Evolutionary conservation across 2,888 invertebrate genomes (phyloP).

Genomic region (Pachliopta kotzebuea): DNA sequence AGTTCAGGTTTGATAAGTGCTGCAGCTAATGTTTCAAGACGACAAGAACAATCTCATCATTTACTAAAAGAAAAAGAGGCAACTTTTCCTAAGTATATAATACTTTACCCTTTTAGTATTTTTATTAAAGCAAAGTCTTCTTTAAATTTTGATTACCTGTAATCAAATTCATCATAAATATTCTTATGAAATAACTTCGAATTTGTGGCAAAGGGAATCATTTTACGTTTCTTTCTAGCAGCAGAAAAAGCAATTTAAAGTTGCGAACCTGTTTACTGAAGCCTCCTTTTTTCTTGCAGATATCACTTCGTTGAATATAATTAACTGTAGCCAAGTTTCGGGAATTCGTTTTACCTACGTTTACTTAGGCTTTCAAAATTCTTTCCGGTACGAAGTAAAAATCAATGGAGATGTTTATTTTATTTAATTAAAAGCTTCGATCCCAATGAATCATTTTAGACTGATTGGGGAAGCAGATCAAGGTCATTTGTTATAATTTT

Average conservation of each 20-base stretch:
- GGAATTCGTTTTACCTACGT: slow-evolving; percentile 38
- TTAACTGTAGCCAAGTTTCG: slow-evolving; percentile 47
- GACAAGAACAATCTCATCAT: too few relatives aligned
- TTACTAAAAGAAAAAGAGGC: too few relatives aligned
- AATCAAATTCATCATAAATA: neutral
- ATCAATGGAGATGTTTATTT: neutral
- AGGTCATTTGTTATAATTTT: too few relatives aligned
- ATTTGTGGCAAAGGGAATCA: neutral
- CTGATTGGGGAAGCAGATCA: neutral
- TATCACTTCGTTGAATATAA: slow-evolving; percentile 56
- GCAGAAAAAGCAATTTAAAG: slow-evolving; percentile 58
- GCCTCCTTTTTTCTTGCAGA: slow-evolving; percentile 48
- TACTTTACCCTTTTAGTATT: too few relatives aligned
- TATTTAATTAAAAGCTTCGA: neutral
- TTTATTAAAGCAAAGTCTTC: neutral
- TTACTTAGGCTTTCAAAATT: slow-evolving; percentile 34
- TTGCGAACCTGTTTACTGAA: slow-evolving; percentile 55
- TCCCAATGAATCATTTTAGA: neutral
- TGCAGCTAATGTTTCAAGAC: too few relatives aligned
- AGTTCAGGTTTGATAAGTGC: too few relatives aligned
- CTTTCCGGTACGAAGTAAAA: slow-evolving; percentile 21
- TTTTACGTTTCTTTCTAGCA: slow-evolving; percentile 41
- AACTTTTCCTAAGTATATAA: too few relatives aligned
- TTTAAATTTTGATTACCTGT: neutral
- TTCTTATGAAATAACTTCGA: slow-evolving; percentile 1